A percentile compares a stretch with the other conserved stretches of the same genome.
Conservation (phyloP, 2,797 vertebrate genomes). For the Dermochelys coriacea region DNA sequence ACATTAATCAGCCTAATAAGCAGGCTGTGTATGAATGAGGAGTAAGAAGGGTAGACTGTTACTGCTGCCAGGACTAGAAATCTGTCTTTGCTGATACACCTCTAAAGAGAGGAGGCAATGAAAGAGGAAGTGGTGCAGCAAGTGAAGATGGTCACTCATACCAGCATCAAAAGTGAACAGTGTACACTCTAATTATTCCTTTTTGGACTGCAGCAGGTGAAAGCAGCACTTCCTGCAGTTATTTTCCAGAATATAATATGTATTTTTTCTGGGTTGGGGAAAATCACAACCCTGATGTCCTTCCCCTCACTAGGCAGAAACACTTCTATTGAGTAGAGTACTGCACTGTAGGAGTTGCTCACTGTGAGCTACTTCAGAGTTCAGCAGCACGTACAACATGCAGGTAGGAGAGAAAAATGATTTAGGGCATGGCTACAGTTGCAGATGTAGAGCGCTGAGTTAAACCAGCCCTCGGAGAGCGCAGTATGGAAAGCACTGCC, state of each 20-base stretch:
- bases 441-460: no score
- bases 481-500: no score
- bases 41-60: not conserved
- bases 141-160: not conserved
- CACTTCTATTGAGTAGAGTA: not conserved
- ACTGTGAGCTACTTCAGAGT: not conserved
- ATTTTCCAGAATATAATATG: not conserved
- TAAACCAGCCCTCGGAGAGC: no score
- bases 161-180: not conserved
- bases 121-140: not conserved
- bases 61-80: not conserved
- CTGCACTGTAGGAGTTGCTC: not conserved
- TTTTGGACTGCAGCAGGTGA: not conserved
- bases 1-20: not conserved
- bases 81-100: not conserved
- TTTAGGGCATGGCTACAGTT: not conserved
- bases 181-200: not conserved
- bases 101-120: not conserved
- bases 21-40: not conserved
- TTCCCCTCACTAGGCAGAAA: not conserved
- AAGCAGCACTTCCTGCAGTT: not conserved
- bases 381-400: not conserved
- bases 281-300: not conserved
- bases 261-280: not conserved
- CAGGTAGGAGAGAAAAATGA: not conserved